Evolutionary conservation across 92 coral and sea anemone species (phyloP).

Genomic region (Siderastrea siderea): DNA sequence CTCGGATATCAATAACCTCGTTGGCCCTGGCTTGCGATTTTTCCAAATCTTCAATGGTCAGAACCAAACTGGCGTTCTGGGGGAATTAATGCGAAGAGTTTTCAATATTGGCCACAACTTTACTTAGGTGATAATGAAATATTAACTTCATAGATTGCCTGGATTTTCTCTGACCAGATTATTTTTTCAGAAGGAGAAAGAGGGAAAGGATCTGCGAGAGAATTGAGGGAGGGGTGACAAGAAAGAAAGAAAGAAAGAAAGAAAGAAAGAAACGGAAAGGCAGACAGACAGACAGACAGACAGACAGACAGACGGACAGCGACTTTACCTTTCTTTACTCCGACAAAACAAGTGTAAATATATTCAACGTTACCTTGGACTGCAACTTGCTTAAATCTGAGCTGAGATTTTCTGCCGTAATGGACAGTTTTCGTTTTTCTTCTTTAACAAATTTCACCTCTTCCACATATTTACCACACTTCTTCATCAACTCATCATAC

Average conservation of each 20-base stretch:
- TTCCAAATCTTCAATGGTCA: conserved; percentile 86
- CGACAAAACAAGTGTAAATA: background rate
- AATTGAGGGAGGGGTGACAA: no score
- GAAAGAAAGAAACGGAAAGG: no score
- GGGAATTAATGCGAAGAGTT: no score
- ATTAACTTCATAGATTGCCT: no score
- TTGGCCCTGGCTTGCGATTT: conserved; percentile 78
- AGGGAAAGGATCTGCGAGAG: no score
- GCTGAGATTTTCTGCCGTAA: conserved; percentile 76
- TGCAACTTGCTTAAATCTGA: conserved; percentile 84
- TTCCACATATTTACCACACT: conserved; percentile 69
- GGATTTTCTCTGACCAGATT: no score
- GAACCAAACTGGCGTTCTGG: conserved; percentile 72
- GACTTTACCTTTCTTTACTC: no score
- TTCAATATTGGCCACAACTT: no score
- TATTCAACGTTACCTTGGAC: conserved; percentile 75
- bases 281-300: background rate
- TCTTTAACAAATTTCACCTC: conserved; percentile 76
- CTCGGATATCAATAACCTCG: conserved; percentile 82
- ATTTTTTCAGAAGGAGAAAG: no score
- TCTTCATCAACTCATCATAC: conserved; percentile 89
- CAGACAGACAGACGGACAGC: no score
- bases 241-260: no score
- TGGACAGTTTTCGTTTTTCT: conserved; percentile 73
- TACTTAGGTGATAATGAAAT: no score